Evolutionary conservation across 1,140 invertebrate species (phyloP).

Genomic region (Ceratitis capitata): DNA sequence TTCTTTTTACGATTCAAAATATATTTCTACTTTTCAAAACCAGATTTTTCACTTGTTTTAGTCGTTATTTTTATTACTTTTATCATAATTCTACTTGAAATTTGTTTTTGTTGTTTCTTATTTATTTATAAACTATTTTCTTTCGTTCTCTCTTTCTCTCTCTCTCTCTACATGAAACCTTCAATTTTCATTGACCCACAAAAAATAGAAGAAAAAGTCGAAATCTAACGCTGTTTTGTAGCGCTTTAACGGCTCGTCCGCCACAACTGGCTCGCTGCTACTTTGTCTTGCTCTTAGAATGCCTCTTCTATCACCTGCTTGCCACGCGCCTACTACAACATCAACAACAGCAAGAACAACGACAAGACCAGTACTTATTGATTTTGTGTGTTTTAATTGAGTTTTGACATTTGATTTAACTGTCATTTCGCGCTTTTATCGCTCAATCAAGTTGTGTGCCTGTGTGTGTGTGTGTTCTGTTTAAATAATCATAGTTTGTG

Average conservation of each 20-base stretch:
- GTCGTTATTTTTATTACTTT: background rate
- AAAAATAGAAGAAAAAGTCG: constrained; percentile 21
- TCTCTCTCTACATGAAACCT: constrained; percentile 22
- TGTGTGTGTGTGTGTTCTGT: background rate
- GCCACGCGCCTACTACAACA: constrained; percentile 11
- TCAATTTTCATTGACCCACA: constrained; percentile 29
- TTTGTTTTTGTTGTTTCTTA: background rate
- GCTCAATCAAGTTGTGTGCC: background rate
- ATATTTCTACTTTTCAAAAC: background rate
- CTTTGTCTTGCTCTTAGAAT: background rate
- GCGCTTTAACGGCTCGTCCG: background rate
- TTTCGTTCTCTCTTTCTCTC: background rate
- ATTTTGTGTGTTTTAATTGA: constrained; percentile 30
- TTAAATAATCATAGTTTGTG: too few species aligned
- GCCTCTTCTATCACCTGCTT: background rate
- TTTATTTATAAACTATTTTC: constrained; percentile 43
- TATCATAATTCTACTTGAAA: background rate
- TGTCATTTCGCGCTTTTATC: constrained; percentile 9
- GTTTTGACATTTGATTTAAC: constrained; percentile 7
- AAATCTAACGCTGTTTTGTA: background rate
- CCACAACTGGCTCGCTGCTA: background rate
- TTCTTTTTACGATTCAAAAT: too few species aligned
- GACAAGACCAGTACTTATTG: constrained; percentile 27
- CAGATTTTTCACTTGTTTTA: background rate
- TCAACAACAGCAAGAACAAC: too few species aligned